Evolutionary conservation across 1,140 invertebrate species (phyloP).

Genomic region (Camponotus pennsylvanicus): DNA sequence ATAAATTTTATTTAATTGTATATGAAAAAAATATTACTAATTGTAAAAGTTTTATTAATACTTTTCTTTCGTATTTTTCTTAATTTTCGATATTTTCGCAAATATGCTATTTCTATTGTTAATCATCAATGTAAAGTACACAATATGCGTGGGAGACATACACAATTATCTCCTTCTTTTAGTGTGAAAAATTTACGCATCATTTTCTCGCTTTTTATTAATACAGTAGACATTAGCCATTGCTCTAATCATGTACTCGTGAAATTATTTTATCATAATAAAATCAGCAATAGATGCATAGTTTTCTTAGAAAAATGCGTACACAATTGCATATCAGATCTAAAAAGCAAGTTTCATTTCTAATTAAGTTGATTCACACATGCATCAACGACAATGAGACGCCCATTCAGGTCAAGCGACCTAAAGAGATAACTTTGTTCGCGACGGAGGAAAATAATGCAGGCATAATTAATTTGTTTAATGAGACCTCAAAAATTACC

Average conservation of each 20-base stretch:
- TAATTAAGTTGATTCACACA: conserved; percentile 43
- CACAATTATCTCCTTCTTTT: not conserved
- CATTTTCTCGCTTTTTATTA: conserved; percentile 2
- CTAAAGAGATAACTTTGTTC: not conserved
- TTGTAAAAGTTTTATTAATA: not conserved
- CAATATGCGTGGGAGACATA: not conserved
- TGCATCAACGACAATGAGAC: not conserved
- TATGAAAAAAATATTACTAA: not conserved
- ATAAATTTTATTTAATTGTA: not conserved
- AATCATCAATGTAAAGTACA: not conserved
- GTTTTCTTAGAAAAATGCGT: conserved; percentile 4
- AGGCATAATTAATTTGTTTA: conserved; percentile 11
- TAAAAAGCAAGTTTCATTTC: conserved; percentile 4
- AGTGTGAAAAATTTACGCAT: conserved; percentile 8
- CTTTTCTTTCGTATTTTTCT: not conserved
- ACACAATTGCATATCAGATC: conserved; percentile 20
- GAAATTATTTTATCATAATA: conserved; percentile 21
- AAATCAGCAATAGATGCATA: not conserved
- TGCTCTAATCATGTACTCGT: conserved; percentile 1
- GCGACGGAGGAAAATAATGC: not conserved
- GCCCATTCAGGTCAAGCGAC: not conserved
- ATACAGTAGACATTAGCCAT: not conserved
- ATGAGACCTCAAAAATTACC: not conserved
- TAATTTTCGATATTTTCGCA: not conserved
- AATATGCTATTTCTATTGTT: not conserved